Evolutionary conservation across 1,140 invertebrate species (phyloP).

Genomic region (Drosophila oshimai): DNA sequence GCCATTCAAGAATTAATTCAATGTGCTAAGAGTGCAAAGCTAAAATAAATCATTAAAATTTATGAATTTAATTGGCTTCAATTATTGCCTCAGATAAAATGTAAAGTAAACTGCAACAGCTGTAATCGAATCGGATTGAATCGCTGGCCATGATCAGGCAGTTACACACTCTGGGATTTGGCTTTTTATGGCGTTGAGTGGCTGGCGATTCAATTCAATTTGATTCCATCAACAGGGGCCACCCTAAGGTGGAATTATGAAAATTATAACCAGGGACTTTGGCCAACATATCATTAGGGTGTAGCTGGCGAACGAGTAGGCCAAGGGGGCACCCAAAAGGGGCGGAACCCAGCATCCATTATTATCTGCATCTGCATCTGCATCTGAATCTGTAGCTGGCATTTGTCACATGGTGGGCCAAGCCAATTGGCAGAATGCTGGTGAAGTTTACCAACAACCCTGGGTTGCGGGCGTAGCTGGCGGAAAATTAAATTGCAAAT

Average conservation of each 20-base stretch:
- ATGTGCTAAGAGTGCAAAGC: conserved; percentile 53
- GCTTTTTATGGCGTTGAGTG: conserved; percentile 24
- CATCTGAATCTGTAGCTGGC: not conserved
- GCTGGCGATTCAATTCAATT: conserved; percentile 62
- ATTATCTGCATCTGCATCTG: not conserved
- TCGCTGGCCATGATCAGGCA: conserved; percentile 31
- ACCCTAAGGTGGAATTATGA: conserved; percentile 68
- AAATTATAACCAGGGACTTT: conserved; percentile 53
- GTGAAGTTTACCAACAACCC: conserved; percentile 2
- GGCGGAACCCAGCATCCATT: not conserved
- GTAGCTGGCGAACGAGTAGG: conserved; percentile 36
- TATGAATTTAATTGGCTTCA: conserved; percentile 78
- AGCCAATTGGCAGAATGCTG: conserved; percentile 53
- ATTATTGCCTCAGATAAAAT: conserved; percentile 71
- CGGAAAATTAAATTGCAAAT: conserved; percentile 55
- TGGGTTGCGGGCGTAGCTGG: conserved; percentile 27
- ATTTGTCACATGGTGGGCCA: conserved; percentile 35
- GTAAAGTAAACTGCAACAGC: conserved; percentile 39
- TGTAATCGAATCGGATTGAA: conserved; percentile 36
- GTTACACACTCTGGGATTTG: conserved; percentile 25
- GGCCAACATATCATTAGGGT: conserved; percentile 61
- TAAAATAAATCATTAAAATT: conserved; percentile 80
- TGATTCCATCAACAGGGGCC: conserved; percentile 55
- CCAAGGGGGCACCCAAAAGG: not conserved
- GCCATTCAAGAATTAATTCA: conserved; percentile 53